These are phyloP conservation scores for Piliocolobus tephrosceles DNA, from an alignment of 2,113 vertebrate species.

Conservation along the genomic window DNA sequence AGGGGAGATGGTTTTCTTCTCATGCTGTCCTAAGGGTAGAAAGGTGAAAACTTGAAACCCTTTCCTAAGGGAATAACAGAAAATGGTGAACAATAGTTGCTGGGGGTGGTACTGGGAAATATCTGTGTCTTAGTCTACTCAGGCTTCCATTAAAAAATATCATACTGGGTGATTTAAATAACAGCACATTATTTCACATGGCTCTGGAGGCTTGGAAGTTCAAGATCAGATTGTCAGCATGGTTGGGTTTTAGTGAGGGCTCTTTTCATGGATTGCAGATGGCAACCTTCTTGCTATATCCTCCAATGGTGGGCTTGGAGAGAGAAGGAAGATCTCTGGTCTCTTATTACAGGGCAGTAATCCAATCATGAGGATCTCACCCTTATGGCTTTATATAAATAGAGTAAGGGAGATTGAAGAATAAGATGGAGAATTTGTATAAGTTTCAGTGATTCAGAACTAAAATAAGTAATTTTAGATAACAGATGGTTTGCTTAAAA, in stretches of 20 bases:
- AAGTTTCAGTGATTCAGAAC: neutral
- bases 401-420: neutral
- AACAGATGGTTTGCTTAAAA: neutral
- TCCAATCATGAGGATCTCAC: neutral
- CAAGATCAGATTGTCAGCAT: neutral
- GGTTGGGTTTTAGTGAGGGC: neutral
- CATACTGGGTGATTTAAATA: neutral
- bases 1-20: neutral
- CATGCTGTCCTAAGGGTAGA: neutral
- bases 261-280: neutral
- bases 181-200: neutral
- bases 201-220: neutral
- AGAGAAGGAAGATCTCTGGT: neutral
- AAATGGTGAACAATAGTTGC: neutral
- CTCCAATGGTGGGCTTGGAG: neutral
- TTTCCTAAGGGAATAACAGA: neutral
- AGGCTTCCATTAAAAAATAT: neutral
- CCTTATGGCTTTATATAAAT: neutral
- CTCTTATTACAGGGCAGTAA: neutral
- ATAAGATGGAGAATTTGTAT: neutral
- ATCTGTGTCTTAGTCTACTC: neutral
- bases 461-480: constrained; percentile 27
- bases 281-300: neutral
- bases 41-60: constrained; percentile 5
- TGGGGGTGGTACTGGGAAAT: neutral